Conservation (phyloP, 1,140 invertebrate genomes). For the Drosophila nebulosa region DNA sequence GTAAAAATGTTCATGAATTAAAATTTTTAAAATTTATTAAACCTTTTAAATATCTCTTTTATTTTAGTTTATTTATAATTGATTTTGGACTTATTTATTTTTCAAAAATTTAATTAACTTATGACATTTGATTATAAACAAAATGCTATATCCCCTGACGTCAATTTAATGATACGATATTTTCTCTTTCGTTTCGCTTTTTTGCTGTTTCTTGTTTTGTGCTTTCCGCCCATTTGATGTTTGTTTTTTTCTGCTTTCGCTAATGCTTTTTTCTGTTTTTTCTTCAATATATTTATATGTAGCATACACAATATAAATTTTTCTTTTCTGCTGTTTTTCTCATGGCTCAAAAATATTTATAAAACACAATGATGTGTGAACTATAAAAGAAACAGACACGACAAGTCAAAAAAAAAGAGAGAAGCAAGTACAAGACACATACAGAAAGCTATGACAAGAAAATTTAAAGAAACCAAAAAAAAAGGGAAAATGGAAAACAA, state of each 20-base stretch:
- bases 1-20: no score
- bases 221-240: conserved; percentile 12
- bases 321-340: not conserved
- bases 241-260: conserved; percentile 32
- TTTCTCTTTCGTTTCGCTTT: not conserved
- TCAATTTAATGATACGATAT: conserved; percentile 24
- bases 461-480: conserved; percentile 6
- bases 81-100: conserved; percentile 7
- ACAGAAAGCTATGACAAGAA: conserved; percentile 30
- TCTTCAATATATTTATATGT: conserved; percentile 17
- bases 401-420: conserved; percentile 32
- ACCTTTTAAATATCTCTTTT: not conserved
- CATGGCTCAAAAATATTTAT: conserved; percentile 38
- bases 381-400: conserved; percentile 15
- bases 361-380: conserved; percentile 53
- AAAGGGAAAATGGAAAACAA: conserved; percentile 21
- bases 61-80: not conserved
- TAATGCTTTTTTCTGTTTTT: not conserved
- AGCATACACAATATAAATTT: conserved; percentile 12
- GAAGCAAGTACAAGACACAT: conserved; percentile 28
- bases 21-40: not conserved
- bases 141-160: conserved; percentile 47
- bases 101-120: conserved; percentile 31
- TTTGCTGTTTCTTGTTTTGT: conserved; percentile 20
- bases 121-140: conserved; percentile 44